phyloP scores from a whole-genome alignment of 2,113 vertebrate species.

The Pan troglodytes region DNA sequence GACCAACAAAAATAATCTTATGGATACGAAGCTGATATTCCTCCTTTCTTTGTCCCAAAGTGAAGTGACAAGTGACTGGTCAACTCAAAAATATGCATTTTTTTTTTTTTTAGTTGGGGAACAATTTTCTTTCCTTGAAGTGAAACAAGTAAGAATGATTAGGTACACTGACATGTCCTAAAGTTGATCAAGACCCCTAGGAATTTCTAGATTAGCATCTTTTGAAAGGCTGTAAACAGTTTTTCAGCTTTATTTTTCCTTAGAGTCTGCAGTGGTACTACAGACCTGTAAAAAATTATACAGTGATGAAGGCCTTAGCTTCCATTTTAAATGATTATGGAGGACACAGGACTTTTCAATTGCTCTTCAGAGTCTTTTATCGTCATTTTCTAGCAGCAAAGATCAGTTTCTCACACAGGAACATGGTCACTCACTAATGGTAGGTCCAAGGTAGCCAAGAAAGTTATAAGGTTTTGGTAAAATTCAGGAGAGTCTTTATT shows the following conservation, averaged over 20 bases:
- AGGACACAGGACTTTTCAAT: neutral
- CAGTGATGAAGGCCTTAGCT: neutral
- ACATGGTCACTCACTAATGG: neutral
- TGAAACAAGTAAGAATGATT: neutral
- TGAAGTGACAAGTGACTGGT: neutral
- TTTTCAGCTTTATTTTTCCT: neutral
- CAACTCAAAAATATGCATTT: neutral
- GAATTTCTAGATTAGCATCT: neutral
- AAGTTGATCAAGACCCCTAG: neutral
- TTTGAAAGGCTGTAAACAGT: neutral
- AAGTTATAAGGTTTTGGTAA: neutral
- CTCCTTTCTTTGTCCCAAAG: neutral
- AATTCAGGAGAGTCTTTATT: neutral
- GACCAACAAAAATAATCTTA: neutral
- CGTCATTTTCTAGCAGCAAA: neutral
- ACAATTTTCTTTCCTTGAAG: neutral
- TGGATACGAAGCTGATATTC: neutral
- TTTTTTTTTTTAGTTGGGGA: neutral
- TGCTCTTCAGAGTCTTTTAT: neutral
- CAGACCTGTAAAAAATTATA: neutral
- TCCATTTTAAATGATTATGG: neutral
- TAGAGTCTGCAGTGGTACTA: neutral
- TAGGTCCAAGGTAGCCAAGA: neutral
- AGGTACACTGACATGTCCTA: neutral
- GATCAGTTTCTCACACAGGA: neutral